Evolutionary conservation across 2,797 vertebrate species (phyloP), one percentile per base, ranked within the genome.

Genomic region (Arnoldichthys spilopterus): DNA sequence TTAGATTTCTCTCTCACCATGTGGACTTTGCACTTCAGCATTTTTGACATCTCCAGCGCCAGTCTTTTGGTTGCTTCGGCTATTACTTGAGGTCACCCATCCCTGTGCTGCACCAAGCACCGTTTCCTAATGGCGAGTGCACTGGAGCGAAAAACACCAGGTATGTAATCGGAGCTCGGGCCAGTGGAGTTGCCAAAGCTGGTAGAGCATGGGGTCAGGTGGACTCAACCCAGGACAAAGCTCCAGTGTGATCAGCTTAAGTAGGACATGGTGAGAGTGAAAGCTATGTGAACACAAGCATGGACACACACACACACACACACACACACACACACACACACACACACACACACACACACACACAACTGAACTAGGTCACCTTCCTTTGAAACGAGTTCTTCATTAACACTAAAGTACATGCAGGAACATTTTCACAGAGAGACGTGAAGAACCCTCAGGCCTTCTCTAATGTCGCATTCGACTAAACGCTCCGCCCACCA

Each of bases 161-260:
- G 69, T 24, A 30, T 56, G 77, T 72, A 72, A 72, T 47, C n/a
- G 15, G 64, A 45, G 64, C 64, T 67, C 5, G n/a, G 54, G 53
- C 34, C 49, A 45, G 7, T 9, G 13, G 45, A n/a, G 43, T 18
- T 67, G 64, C 64, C 64, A 43, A 67, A 67, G 40, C 64, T 26
- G n/a, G 37, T 43, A 24, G 37, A 26, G n/a, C 37, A 18, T 47
- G 34, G 2, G 49, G 30, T 66, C 18, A 32, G 12, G 18, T 63
- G 59, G 76, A 66, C 56, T 40, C 30, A 7, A 34, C 26, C 59
- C 67, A 40, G 62, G 15, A 67, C 64, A 67, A 67, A 67, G 64
- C 64, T 26, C 64, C 64, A 67, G 64, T 67, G 64, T 67, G 37
- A 37, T 6, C 58, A 72, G 22, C 34, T 78, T 78, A 78, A 72